Percentiles rank a stretch among this genome's conserved stretches.
phyloP scores from a whole-genome alignment of 1,140 invertebrate species.

The Bombus superbus region DNA sequence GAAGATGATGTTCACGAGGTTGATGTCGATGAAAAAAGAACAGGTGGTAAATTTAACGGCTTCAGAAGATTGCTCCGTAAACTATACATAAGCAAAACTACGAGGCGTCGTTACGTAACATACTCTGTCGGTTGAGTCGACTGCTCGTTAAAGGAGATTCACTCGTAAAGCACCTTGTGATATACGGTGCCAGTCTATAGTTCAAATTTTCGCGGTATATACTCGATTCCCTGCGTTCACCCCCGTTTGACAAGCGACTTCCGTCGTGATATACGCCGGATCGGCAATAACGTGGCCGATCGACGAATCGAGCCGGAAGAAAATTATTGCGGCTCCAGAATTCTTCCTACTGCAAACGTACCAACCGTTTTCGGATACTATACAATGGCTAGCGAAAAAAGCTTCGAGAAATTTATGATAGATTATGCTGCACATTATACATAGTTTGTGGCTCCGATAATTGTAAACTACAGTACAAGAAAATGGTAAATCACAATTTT shows the following conservation, averaged over 20 bases:
- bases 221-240: not conserved
- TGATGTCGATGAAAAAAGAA: not conserved
- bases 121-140: not conserved
- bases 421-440: not conserved
- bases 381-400: no score
- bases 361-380: slow-evolving; percentile 1
- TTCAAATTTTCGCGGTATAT: slow-evolving; percentile 8
- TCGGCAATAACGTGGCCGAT: not conserved
- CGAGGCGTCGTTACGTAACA: not conserved
- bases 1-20: not conserved
- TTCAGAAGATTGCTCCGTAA: not conserved
- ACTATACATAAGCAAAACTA: not conserved
- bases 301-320: not conserved
- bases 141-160: slow-evolving; percentile 18
- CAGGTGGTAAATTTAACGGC: not conserved
- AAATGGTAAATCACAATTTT: no score
- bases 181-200: not conserved
- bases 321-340: not conserved
- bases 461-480: no score
- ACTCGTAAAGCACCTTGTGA: not conserved
- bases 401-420: not conserved
- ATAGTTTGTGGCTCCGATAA: not conserved
- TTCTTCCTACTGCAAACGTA: not conserved
- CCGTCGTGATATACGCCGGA: not conserved
- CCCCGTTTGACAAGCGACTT: not conserved